Evolutionary conservation across 2,797 vertebrate species (phyloP).

Genomic region (Petrocephalus sullivani): DNA sequence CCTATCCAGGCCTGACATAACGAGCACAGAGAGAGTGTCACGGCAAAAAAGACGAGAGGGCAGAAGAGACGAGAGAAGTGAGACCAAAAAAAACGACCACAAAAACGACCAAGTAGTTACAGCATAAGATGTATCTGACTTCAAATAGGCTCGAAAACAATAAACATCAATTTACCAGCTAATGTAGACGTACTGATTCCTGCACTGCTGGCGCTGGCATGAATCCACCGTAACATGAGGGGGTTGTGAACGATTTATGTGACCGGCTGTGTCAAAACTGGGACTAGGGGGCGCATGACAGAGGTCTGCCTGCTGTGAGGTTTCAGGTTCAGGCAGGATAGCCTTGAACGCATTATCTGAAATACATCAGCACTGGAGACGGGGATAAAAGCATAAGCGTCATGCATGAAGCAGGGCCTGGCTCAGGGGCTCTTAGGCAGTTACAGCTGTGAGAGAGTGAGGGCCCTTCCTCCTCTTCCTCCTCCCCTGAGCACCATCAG

Average conservation of each 20-base stretch:
- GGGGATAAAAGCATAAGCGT: background rate
- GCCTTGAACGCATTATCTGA: background rate
- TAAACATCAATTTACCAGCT: background rate
- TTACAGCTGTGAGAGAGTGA: conserved; percentile 44
- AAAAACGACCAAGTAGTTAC: background rate
- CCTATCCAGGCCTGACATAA: background rate
- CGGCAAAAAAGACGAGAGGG: background rate
- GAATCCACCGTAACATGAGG: background rate
- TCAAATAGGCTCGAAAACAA: background rate
- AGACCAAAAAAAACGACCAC: background rate
- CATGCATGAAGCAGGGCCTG: background rate
- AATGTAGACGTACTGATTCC: conserved; percentile 4
- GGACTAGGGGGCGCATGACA: background rate
- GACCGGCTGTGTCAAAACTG: background rate
- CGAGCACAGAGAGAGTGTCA: background rate
- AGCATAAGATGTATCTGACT: background rate
- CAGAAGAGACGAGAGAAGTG: background rate
- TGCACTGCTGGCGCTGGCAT: background rate
- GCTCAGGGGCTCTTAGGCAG: conserved; percentile 32
- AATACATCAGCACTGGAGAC: background rate
- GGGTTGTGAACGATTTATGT: background rate
- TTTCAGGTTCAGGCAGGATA: background rate
- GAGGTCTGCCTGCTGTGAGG: background rate
- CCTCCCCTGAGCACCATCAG: conserved; percentile 38
- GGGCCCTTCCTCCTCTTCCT: conserved; percentile 69